Conservation (phyloP, 1,140 invertebrate genomes). For the Drosophila micromelanica region DNA sequence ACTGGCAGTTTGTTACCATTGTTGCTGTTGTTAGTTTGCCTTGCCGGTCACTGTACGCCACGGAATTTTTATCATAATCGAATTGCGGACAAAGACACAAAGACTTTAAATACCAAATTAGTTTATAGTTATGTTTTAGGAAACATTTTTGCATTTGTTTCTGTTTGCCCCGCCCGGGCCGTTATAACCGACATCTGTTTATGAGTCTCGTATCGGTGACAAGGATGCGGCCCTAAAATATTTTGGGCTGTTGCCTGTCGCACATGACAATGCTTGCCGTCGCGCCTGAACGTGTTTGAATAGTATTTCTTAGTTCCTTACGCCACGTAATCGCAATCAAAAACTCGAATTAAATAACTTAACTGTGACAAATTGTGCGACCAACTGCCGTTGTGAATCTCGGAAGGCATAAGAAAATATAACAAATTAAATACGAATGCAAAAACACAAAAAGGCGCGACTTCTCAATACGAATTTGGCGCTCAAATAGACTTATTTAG, state of each 20-base stretch:
- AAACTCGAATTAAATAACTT: conserved; percentile 17
- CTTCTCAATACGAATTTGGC: conserved; percentile 68
- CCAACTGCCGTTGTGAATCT: conserved; percentile 33
- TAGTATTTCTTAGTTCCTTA: conserved; percentile 47
- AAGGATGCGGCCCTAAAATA: conserved; percentile 41
- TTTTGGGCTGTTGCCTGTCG: conserved; percentile 40
- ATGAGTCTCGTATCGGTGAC: conserved; percentile 67
- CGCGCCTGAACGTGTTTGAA: conserved; percentile 27
- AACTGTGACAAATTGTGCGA: conserved; percentile 28
- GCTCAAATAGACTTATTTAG: conserved; percentile 84
- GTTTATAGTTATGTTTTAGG: conserved; percentile 80
- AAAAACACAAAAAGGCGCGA: conserved; percentile 49
- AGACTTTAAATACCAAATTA: conserved; percentile 82
- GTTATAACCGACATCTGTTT: conserved; percentile 58
- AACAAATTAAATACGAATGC: conserved; percentile 2
- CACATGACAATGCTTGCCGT: conserved; percentile 44
- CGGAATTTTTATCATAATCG: conserved; percentile 51
- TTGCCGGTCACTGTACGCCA: conserved; percentile 39
- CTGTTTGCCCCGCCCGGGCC: conserved; percentile 50
- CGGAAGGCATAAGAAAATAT: conserved; percentile 6
- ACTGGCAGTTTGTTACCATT: conserved; percentile 46
- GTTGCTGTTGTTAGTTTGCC: conserved; percentile 65
- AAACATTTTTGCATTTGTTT: conserved; percentile 62
- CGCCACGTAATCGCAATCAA: conserved; percentile 18
- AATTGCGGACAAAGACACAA: conserved; percentile 71